Evolutionary conservation across 2,888 invertebrate species (phyloP), one percentile per base, ranked within the genome.

Genomic region (Coleophora flavipennella): DNA sequence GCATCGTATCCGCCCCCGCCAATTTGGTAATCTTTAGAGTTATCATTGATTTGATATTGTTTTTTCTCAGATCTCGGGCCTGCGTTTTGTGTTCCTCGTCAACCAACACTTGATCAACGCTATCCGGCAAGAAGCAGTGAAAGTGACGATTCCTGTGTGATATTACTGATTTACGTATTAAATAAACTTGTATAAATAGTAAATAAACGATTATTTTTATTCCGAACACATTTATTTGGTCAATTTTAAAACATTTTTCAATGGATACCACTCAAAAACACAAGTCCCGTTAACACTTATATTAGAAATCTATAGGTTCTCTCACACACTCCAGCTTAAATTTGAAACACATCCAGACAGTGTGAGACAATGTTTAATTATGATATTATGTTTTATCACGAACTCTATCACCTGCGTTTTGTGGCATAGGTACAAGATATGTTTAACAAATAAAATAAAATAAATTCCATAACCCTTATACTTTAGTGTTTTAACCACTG

Each of bases 41-140:
- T 6, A 20, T 20, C 6, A 20, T 20, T 20, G 20, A 20, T 20
- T 20, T 2, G 1, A 20, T 20, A 3, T 36, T 31, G 6, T 31
- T 25, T 25, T 39, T 4, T 25, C 42, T 51, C 85, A 92, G 92
- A 93, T 97, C 57, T 92, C 95, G 13, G 94, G 95, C 39, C 86
- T 97, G 33, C 90, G 95, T 46, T 97, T 97, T 79, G 94, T 96
- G 53, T 97, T 97, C 71, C 88, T 96, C 47, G 92, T 97, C 43
- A 97, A 97, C 76, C 94, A 94, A 69, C 96, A 97, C 57, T 86
- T 97, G 36, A 94, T 97, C 53, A 92, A 91, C 63, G 92, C 92
- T 31, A 95, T 97, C 55, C 89, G 95, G 39, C 93, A 93, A 69
- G 96, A 96, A 79, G 92, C 94, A 44, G 92, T 93, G 1, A 93